A percentile compares a stretch with the other conserved stretches of the same genome.
phyloP scores from a whole-genome alignment of 2,888 invertebrate species.

The Adineta ricciae region DNA sequence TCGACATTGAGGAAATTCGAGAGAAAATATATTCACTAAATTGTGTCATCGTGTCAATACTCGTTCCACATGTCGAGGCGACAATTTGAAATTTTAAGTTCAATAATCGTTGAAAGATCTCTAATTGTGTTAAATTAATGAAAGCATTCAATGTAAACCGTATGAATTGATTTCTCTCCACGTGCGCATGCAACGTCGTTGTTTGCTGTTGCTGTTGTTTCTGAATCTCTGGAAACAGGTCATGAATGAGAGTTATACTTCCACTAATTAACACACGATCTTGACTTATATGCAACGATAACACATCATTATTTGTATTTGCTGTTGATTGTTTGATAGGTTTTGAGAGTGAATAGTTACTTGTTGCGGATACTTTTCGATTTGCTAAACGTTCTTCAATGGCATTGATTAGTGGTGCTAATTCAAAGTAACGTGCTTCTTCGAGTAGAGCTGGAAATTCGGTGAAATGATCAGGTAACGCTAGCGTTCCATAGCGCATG shows the following conservation, averaged over 20 bases:
- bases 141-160: slow-evolving; percentile 2
- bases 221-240: slow-evolving; percentile 12
- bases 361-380: background rate
- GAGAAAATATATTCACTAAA: slow-evolving; percentile 22
- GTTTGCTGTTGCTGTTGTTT: slow-evolving; percentile 7
- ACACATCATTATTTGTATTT: background rate
- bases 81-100: background rate
- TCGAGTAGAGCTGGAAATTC: slow-evolving; percentile 75
- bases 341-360: background rate
- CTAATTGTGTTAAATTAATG: background rate
- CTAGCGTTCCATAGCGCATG: slow-evolving; percentile 75
- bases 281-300: background rate
- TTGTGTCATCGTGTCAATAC: background rate
- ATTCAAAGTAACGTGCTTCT: slow-evolving; percentile 80
- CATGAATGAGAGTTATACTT: background rate
- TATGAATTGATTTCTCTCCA: slow-evolving; percentile 17
- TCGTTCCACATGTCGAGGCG: background rate
- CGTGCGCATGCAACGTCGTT: background rate
- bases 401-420: slow-evolving; percentile 55
- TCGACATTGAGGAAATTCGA: background rate
- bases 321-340: background rate
- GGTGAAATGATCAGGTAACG: slow-evolving; percentile 74
- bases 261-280: slow-evolving; percentile 12
- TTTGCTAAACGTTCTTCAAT: slow-evolving; percentile 36
- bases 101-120: slow-evolving; percentile 16